These are phyloP conservation scores for Heliconius erato DNA, from an alignment of 2,888 invertebrate species.

Conservation along the genomic window DNA sequence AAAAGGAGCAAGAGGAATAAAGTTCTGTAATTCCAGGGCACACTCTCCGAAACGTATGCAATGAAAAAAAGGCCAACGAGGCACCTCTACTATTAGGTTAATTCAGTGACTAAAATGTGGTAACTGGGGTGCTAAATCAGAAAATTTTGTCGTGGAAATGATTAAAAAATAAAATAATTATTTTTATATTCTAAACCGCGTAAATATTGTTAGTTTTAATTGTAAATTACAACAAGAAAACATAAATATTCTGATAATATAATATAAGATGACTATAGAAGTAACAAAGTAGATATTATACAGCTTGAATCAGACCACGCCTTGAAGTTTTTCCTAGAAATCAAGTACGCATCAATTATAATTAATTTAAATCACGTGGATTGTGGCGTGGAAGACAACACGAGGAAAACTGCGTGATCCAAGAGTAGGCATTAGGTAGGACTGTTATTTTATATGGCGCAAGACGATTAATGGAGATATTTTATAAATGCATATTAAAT, in stretches of 20 bases:
- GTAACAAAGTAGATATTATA: slow-evolving; percentile 6
- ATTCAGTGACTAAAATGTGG: too few relatives aligned
- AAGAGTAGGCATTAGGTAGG: neutral
- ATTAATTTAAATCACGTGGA: slow-evolving; percentile 39
- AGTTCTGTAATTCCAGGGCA: too few relatives aligned
- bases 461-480: slow-evolving; percentile 2
- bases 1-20: too few relatives aligned
- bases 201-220: neutral
- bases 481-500: neutral
- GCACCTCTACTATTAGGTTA: too few relatives aligned
- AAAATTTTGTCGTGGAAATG: too few relatives aligned
- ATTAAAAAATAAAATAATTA: too few relatives aligned
- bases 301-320: slow-evolving; percentile 27
- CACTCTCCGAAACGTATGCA: too few relatives aligned
- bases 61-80: too few relatives aligned
- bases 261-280: slow-evolving; percentile 1
- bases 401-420: slow-evolving; percentile 34
- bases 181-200: too few relatives aligned
- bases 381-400: slow-evolving; percentile 30
- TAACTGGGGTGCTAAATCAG: too few relatives aligned
- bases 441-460: neutral
- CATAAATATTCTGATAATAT: neutral
- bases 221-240: too few relatives aligned
- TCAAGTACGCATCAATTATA: slow-evolving; percentile 32
- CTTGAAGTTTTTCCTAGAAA: slow-evolving; percentile 35